Percentiles rank a stretch among this genome's conserved stretches.
phyloP scores from a whole-genome alignment of 2,888 invertebrate species.

The Chrysolina oricalcia region DNA sequence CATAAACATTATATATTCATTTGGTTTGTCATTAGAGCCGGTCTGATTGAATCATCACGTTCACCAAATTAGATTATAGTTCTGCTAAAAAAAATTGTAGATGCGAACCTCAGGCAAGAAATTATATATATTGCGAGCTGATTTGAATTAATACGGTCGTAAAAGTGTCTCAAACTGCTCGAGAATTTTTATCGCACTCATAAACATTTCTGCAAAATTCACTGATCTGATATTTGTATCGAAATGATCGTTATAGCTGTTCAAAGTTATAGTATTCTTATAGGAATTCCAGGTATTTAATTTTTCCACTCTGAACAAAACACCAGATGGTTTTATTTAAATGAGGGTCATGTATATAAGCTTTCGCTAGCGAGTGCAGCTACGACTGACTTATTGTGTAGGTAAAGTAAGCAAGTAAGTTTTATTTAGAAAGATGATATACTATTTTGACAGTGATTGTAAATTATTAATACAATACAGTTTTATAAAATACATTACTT shows the following conservation, averaged over 20 bases:
- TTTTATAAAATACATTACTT: too few species aligned
- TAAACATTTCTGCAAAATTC: conserved; percentile 17
- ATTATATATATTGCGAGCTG: not conserved
- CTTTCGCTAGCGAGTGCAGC: too few species aligned
- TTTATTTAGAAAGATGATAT: too few species aligned
- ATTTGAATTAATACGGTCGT: not conserved
- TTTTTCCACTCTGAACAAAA: not conserved
- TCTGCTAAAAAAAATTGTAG: not conserved
- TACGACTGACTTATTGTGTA: too few species aligned
- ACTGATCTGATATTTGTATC: not conserved
- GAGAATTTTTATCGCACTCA: conserved; percentile 11
- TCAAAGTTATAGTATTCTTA: not conserved
- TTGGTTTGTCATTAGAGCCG: not conserved
- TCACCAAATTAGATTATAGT: not conserved
- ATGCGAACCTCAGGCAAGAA: not conserved
- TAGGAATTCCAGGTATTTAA: not conserved
- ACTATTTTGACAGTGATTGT: too few species aligned
- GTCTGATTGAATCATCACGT: not conserved
- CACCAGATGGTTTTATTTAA: too few species aligned
- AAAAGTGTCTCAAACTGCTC: conserved; percentile 9
- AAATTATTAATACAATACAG: too few species aligned
- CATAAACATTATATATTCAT: not conserved
- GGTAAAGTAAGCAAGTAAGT: too few species aligned
- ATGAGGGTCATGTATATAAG: too few species aligned
- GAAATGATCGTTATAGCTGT: not conserved